Conservation (phyloP, 2,888 invertebrate species). For the Cheilosia grossa region DNA sequence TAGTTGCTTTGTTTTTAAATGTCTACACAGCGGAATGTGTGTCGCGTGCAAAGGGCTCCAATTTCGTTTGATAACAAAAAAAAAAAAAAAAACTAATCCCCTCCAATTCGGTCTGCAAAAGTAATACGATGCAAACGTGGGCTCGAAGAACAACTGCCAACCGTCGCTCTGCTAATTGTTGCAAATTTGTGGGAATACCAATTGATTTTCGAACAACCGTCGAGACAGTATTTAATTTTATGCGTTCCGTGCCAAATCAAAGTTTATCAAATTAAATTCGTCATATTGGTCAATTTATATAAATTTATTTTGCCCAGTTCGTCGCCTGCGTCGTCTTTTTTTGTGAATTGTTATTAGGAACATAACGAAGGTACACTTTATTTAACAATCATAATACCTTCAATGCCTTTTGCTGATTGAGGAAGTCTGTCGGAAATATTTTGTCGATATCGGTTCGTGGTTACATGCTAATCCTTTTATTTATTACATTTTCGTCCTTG, state of each 20-base stretch:
- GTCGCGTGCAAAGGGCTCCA: constrained; percentile 36
- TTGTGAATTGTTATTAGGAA: constrained; percentile 21
- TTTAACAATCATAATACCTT: constrained; percentile 27
- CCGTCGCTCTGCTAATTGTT: constrained; percentile 15
- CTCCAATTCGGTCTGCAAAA: constrained; percentile 4
- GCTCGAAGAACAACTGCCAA: constrained; percentile 13
- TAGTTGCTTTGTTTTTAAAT: constrained; percentile 24
- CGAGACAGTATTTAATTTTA: constrained; percentile 62
- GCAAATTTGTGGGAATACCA: constrained; percentile 45
- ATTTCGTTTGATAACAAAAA: constrained; percentile 40
- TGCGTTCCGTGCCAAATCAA: constrained; percentile 35
- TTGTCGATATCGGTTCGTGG: constrained; percentile 71
- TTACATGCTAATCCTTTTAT: constrained; percentile 60
- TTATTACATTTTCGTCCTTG: constrained; percentile 64
- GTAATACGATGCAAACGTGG: constrained; percentile 30
- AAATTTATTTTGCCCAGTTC: constrained; percentile 56
- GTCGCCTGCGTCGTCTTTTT: constrained; percentile 1
- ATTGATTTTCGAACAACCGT: constrained; percentile 44
- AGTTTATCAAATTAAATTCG: constrained; percentile 55
- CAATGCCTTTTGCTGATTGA: constrained; percentile 56
- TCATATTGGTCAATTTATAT: constrained; percentile 62
- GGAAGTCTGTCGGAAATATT: constrained; percentile 69
- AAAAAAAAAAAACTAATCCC: constrained; percentile 14
- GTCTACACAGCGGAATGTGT: constrained; percentile 21
- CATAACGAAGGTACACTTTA: background rate